Percentiles rank a stretch among this genome's conserved stretches.
phyloP scores from a whole-genome alignment of 2,888 invertebrate species.

The Xestoiulus laeticollis region DNA sequence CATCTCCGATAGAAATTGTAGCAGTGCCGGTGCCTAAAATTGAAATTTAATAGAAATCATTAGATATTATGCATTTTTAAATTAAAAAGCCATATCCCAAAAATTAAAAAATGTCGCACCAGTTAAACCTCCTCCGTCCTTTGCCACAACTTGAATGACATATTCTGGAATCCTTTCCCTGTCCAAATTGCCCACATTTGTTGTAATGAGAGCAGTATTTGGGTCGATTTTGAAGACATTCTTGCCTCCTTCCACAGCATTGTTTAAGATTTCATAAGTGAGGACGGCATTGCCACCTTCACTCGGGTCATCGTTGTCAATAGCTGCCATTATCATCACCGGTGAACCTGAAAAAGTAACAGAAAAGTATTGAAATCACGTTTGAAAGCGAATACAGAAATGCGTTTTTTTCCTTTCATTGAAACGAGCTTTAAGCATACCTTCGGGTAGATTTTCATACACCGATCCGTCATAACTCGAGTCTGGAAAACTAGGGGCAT shows the following conservation, averaged over 20 bases:
- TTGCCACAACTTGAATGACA: conserved; percentile 59
- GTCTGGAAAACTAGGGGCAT: conserved; percentile 62
- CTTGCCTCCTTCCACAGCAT: conserved; percentile 60
- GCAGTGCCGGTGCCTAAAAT: conserved; percentile 63
- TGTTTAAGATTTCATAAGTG: conserved; percentile 61
- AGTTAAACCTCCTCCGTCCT: conserved; percentile 60
- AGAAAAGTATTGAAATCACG: not conserved
- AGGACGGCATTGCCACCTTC: conserved; percentile 66
- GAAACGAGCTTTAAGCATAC: conserved; percentile 61
- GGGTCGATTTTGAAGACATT: conserved; percentile 63
- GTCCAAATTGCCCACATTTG: conserved; percentile 60
- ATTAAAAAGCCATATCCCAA: too few species aligned
- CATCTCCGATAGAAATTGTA: conserved; percentile 64
- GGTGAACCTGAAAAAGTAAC: conserved; percentile 59
- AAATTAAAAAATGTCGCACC: too few species aligned
- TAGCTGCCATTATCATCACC: conserved; percentile 64
- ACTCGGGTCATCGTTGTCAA: conserved; percentile 64
- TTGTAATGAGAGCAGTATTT: conserved; percentile 61
- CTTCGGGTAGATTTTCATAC: conserved; percentile 64
- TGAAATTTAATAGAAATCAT: too few species aligned
- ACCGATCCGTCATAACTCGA: conserved; percentile 58
- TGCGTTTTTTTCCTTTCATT: not conserved
- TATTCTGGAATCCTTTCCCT: conserved; percentile 59
- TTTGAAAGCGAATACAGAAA: not conserved
- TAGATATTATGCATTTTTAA: too few species aligned